Base-by-base conservation (phyloP, 1,140 invertebrate species). In the Dolichoris vasculosae region DNA sequence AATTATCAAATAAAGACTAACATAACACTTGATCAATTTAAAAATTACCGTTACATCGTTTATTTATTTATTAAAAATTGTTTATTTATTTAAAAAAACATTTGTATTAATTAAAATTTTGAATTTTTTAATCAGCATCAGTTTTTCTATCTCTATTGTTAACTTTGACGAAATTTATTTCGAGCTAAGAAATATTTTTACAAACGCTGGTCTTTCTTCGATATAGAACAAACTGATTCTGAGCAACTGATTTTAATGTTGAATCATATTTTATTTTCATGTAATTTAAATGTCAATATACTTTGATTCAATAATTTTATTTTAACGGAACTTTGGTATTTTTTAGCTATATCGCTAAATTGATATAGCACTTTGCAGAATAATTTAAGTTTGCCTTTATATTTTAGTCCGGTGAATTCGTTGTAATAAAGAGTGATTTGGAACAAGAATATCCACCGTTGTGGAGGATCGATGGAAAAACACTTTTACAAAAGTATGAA, bases 381-480 rank as follows among this genome's bases (percentile, higher is more conserved):
- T 64, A 59, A 79, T 64, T 79, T 32, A 35, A 55, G 8, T 11
- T 20, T 30, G 0, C 15, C n/a, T 64, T 80, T 76, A 30, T n/a
- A 43, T 92, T 94, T 93, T 91, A 97, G 96, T 95, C 96, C 78
- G 96, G 97, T 71, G 97, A 97, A 90, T 98, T 98, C 94, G 95
- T 98, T 73, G 96, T 97, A 59, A 95, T 97, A 86, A 97, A 96
- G 93, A 92, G 94, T 59, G 97, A 98, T 93, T 91, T 97, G 67
- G 93, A 94, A 81, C 94, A 96, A 91, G 95, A 97, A 89, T 96
- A 95, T 95, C 97, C 97, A 9, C 94, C 95, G 9, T 95, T 98
- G 87, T 98, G 97, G 97, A 95, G 97, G 92, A 97, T 98, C 77
- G 97, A 98, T 91, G 97, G 97, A 1, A 97, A 97, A 93, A 96